phyloP scores from a whole-genome alignment of 2,888 invertebrate species.

The Byasa hedistus region DNA sequence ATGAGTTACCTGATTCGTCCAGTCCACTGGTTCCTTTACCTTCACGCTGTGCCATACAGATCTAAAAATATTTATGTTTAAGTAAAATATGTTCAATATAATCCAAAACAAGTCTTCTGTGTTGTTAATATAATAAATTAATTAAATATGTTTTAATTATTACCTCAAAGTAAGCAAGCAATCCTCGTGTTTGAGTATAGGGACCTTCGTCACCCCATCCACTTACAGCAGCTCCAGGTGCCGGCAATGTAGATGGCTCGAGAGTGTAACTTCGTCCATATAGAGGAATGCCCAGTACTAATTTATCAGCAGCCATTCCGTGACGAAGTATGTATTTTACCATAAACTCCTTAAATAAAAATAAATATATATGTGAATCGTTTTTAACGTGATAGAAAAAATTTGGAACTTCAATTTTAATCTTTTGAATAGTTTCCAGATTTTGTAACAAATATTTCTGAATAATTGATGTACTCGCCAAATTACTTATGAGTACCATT shows the following conservation, averaged over 20 bases:
- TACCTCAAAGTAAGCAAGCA: slow-evolving; percentile 87
- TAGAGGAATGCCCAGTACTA: slow-evolving; percentile 86
- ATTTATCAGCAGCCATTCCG: slow-evolving; percentile 83
- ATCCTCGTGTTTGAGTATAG: slow-evolving; percentile 84
- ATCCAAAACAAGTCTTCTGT: not conserved
- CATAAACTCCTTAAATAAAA: slow-evolving; percentile 80
- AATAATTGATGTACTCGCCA: too few species aligned
- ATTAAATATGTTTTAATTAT: slow-evolving; percentile 8
- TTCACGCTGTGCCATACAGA: slow-evolving; percentile 79
- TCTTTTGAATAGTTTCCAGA: too few species aligned
- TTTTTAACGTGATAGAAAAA: not conserved
- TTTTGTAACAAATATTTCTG: too few species aligned
- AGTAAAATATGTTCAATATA: not conserved
- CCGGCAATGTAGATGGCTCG: slow-evolving; percentile 71
- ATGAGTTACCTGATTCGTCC: slow-evolving; percentile 84
- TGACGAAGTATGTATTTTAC: slow-evolving; percentile 83
- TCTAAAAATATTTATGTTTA: slow-evolving; percentile 48
- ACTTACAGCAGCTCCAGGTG: slow-evolving; percentile 79
- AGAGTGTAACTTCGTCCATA: slow-evolving; percentile 87
- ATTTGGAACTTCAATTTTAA: too few species aligned
- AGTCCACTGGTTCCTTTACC: slow-evolving; percentile 75
- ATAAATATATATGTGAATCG: not conserved
- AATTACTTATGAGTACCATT: too few species aligned
- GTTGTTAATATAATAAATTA: not conserved
- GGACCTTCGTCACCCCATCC: slow-evolving; percentile 83